Percentiles rank a stretch among this genome's conserved stretches.
These are phyloP conservation scores for Cataglyphis cursor DNA, from an alignment of 2,888 invertebrate genomes.

Conservation along the genomic window DNA sequence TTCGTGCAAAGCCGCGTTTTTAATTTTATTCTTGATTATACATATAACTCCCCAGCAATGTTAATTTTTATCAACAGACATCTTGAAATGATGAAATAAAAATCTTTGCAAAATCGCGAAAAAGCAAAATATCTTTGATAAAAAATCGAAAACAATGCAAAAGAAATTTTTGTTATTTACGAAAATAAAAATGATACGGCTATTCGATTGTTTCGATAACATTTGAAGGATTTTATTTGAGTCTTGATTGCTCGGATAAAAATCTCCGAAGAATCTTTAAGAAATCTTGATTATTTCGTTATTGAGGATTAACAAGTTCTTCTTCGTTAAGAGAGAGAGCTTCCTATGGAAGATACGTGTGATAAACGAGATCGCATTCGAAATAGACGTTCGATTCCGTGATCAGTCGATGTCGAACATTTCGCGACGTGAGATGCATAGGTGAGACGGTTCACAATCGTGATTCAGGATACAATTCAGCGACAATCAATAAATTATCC, in stretches of 20 bases:
- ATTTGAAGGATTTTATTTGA: slow-evolving; percentile 9
- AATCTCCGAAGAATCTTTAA: slow-evolving; percentile 2
- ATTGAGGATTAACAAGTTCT: slow-evolving; percentile 8
- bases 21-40: background rate
- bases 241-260: slow-evolving; percentile 5
- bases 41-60: background rate
- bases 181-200: background rate
- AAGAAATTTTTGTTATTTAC: background rate
- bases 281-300: slow-evolving; percentile 15
- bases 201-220: background rate
- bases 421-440: slow-evolving; percentile 17
- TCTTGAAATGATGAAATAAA: background rate
- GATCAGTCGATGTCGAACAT: slow-evolving; percentile 19
- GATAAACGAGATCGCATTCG: background rate
- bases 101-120: background rate
- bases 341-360: slow-evolving; percentile 9
- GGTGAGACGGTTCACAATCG: slow-evolving; percentile 32
- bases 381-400: slow-evolving; percentile 13
- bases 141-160: slow-evolving; percentile 11
- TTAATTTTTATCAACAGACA: background rate
- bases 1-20: slow-evolving; percentile 20
- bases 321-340: background rate
- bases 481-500: slow-evolving; percentile 55
- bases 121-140: background rate
- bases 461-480: slow-evolving; percentile 33